A percentile compares a stretch with the other conserved stretches of the same genome.
Evolutionary conservation across 1,140 invertebrate genomes (phyloP).

Genomic region (Heliconius hermathena): DNA sequence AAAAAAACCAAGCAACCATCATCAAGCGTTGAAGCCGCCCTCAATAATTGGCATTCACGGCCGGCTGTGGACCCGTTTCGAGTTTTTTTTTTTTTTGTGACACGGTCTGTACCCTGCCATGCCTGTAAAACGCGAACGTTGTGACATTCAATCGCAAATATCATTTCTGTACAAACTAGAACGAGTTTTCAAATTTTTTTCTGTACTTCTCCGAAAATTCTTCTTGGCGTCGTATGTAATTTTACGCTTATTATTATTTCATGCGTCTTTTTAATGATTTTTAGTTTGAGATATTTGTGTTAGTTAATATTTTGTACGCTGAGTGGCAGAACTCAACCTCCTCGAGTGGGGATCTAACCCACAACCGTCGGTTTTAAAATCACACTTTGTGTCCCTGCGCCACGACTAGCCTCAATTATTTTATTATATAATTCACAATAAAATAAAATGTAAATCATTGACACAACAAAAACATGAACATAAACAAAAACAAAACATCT

Average conservation of each 20-base stretch:
- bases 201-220: background rate
- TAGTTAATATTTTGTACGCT: no score
- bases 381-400: no score
- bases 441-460: background rate
- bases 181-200: conserved; percentile 24
- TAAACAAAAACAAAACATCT: conserved; percentile 17
- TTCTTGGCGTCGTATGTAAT: background rate
- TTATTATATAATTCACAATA: background rate
- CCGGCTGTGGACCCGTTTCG: conserved; percentile 26
- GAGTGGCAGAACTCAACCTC: no score
- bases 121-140: conserved; percentile 27
- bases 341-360: no score
- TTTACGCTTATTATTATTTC: background rate
- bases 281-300: no score
- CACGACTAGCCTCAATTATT: no score
- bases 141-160: conserved; percentile 34
- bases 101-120: conserved; percentile 6
- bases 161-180: conserved; percentile 32
- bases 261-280: background rate
- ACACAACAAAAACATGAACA: background rate
- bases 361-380: no score
- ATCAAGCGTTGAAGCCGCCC: conserved; percentile 47
- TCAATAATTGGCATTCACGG: conserved; percentile 54
- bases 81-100: conserved; percentile 30
- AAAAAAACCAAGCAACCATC: conserved; percentile 6